phyloP scores from a whole-genome alignment of 2,113 vertebrate species.

The Larimichthys crocea region DNA sequence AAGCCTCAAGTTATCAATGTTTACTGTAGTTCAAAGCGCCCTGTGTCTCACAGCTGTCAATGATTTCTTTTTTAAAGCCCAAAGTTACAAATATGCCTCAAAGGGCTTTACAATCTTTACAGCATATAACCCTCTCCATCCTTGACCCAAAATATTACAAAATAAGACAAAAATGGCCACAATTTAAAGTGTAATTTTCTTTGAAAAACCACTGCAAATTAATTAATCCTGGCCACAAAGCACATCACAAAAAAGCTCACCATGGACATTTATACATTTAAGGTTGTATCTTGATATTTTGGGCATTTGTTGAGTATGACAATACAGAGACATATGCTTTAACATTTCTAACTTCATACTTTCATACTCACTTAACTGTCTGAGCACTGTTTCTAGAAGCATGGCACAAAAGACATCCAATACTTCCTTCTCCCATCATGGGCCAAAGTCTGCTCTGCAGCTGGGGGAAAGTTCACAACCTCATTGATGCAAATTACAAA shows the following conservation, averaged over 20 bases:
- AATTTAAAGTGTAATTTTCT: background rate
- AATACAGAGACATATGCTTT: background rate
- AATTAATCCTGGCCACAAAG: background rate
- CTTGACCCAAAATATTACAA: background rate
- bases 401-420: constrained; percentile 29
- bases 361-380: background rate
- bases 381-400: constrained; percentile 14
- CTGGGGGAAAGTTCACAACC: constrained; percentile 70
- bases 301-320: background rate
- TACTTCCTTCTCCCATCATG: constrained; percentile 43
- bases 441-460: constrained; percentile 47
- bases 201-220: background rate
- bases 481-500: constrained; percentile 65
- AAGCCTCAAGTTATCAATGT: background rate
- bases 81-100: background rate
- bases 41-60: background rate
- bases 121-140: background rate
- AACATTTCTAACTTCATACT: constrained; percentile 9
- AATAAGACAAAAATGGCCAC: background rate
- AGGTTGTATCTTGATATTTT: background rate
- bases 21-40: background rate
- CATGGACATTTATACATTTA: background rate
- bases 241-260: background rate
- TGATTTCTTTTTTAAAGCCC: too few species aligned
- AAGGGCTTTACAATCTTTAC: background rate